Percentiles rank a stretch among this genome's conserved stretches.
These are phyloP conservation scores for Muricea muricata DNA, from an alignment of 92 coral and sea anemone species.

Conservation along the genomic window DNA sequence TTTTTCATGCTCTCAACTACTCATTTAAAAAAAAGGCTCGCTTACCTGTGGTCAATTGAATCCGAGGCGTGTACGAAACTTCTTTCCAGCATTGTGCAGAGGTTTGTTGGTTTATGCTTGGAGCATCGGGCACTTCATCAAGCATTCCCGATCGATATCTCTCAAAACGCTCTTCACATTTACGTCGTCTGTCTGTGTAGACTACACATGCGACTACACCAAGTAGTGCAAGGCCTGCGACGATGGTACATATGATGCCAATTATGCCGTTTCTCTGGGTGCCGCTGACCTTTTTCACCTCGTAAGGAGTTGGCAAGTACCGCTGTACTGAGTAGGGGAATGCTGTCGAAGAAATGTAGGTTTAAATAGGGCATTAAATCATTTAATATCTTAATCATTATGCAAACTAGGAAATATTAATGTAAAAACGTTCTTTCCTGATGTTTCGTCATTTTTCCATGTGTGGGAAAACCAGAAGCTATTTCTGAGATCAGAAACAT, in stretches of 20 bases:
- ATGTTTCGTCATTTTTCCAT: too few relatives aligned
- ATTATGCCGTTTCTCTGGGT: neutral
- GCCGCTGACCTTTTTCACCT: neutral
- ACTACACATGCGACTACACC: neutral
- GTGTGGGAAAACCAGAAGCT: too few relatives aligned
- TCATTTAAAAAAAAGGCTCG: too few relatives aligned
- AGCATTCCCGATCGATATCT: neutral
- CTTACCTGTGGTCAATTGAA: conserved; percentile 89
- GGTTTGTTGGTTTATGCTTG: conserved; percentile 48
- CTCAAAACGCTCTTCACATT: too few relatives aligned
- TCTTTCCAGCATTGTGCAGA: conserved; percentile 57
- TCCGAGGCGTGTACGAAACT: conserved; percentile 77
- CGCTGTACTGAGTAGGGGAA: too few relatives aligned
- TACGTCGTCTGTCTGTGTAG: neutral
- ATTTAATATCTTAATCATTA: too few relatives aligned
- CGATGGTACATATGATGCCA: neutral
- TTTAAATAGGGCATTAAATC: too few relatives aligned
- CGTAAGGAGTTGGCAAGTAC: neutral
- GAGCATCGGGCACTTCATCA: neutral
- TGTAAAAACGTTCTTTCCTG: too few relatives aligned
- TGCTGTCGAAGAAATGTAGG: too few relatives aligned
- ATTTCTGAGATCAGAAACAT: too few relatives aligned
- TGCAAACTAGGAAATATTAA: too few relatives aligned
- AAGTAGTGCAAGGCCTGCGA: neutral
- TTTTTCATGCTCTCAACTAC: too few relatives aligned